These are phyloP conservation scores for Lates calcarifer DNA, from an alignment of 2,113 vertebrate genomes.

Conservation along the genomic window DNA sequence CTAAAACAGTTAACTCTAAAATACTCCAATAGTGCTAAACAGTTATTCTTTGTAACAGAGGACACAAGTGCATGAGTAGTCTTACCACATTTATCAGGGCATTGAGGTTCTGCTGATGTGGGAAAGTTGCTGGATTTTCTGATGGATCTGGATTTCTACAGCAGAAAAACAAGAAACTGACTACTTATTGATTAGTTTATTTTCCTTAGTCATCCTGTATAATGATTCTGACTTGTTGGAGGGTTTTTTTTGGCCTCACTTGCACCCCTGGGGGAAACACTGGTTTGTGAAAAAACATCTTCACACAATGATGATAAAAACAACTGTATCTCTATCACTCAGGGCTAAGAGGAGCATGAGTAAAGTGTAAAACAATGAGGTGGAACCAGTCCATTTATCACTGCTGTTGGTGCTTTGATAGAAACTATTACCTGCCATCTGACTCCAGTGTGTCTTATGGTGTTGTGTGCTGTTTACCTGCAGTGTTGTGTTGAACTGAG, in stretches of 20 bases:
- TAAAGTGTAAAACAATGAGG: constrained; percentile 72
- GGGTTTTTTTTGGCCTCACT: neutral
- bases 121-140: too few species aligned
- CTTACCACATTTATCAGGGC: too few species aligned
- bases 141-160: too few species aligned
- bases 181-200: neutral
- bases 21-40: too few species aligned
- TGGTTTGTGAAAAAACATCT: constrained; percentile 2
- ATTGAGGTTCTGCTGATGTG: too few species aligned
- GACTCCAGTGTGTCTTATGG: neutral
- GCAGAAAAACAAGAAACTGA: neutral
- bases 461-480: neutral
- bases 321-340: constrained; percentile 42
- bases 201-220: constrained; percentile 1
- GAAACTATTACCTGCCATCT: constrained; percentile 54
- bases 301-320: constrained; percentile 29
- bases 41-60: too few species aligned
- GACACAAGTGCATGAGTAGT: too few species aligned
- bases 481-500: neutral
- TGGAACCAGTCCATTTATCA: constrained; percentile 73
- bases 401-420: constrained; percentile 55
- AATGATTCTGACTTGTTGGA: neutral
- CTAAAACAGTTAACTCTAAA: too few species aligned
- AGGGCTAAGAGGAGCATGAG: constrained; percentile 37
- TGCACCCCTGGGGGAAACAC: constrained; percentile 14